Conservation (phyloP, 2,888 invertebrate genomes). For the Prenolepis imparis region DNA sequence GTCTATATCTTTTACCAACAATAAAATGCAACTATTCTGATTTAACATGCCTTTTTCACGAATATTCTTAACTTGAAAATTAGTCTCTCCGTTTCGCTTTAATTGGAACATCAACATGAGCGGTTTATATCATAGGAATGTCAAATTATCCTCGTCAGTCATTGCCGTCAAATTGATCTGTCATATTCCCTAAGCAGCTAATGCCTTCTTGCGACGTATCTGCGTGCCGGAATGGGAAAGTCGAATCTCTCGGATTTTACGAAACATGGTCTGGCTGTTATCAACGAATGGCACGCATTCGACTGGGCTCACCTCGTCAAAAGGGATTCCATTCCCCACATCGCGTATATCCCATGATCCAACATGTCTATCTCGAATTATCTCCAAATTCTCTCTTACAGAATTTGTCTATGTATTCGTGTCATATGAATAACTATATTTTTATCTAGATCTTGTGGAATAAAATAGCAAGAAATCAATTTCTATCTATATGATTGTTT, state of each 20-base stretch:
- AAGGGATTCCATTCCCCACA: slow-evolving; percentile 76
- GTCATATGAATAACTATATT: slow-evolving; percentile 21
- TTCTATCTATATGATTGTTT: not conserved
- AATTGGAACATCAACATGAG: slow-evolving; percentile 8
- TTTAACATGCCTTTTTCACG: too few relatives aligned
- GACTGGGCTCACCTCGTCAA: slow-evolving; percentile 78
- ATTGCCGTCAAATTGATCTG: slow-evolving; percentile 50
- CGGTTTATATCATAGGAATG: slow-evolving; percentile 16
- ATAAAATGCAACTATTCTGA: too few relatives aligned
- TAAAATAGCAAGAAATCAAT: slow-evolving; percentile 28
- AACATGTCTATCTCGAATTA: slow-evolving; percentile 76
- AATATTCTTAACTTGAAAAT: too few relatives aligned
- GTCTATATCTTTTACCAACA: not conserved
- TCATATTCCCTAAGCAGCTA: slow-evolving; percentile 59
- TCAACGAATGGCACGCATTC: slow-evolving; percentile 80
- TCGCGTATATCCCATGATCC: slow-evolving; percentile 76
- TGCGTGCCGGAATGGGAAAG: slow-evolving; percentile 73
- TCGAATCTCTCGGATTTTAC: slow-evolving; percentile 75
- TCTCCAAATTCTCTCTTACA: slow-evolving; percentile 73
- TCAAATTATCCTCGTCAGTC: slow-evolving; percentile 31
- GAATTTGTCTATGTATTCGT: slow-evolving; percentile 58
- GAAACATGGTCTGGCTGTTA: slow-evolving; percentile 76
- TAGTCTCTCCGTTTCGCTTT: slow-evolving; percentile 9
- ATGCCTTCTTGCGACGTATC: slow-evolving; percentile 59
- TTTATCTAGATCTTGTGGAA: slow-evolving; percentile 11